Conservation (phyloP, 2,113 vertebrate species). For the Megaceryle maxima region DNA sequence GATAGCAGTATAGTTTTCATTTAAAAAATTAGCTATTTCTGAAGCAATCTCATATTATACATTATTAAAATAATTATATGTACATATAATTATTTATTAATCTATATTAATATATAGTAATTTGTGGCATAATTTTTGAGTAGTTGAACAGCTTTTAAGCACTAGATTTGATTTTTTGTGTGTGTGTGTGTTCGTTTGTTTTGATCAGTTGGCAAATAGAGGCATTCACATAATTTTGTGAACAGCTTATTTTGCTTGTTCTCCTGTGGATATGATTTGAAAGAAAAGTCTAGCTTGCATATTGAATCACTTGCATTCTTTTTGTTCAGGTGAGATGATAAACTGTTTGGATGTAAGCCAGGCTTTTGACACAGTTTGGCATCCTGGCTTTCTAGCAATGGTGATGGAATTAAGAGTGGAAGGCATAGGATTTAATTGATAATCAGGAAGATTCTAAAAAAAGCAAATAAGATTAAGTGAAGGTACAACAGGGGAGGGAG, state of each 20-base stretch:
- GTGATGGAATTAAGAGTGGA: neutral
- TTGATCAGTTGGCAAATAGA: neutral
- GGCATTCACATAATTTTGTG: neutral
- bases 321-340: neutral
- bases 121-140: neutral
- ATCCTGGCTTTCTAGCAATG: conserved; percentile 37
- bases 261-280: neutral
- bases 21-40: neutral
- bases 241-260: neutral
- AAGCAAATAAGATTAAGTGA: conserved; percentile 46
- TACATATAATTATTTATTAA: no score
- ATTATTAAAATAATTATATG: no score
- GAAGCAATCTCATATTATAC: neutral
- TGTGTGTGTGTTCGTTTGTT: neutral
- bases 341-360: neutral
- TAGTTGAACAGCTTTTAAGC: neutral
- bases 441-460: conserved; percentile 29
- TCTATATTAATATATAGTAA: neutral
- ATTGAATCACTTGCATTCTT: neutral
- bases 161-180: neutral
- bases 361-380: neutral
- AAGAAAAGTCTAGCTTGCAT: neutral
- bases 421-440: conserved; percentile 12
- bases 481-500: neutral
- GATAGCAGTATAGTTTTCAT: neutral